A percentile compares a stretch with the other conserved stretches of the same genome.
phyloP scores from a whole-genome alignment of 1,140 invertebrate species.

The Phenacoccus solenopsis region DNA sequence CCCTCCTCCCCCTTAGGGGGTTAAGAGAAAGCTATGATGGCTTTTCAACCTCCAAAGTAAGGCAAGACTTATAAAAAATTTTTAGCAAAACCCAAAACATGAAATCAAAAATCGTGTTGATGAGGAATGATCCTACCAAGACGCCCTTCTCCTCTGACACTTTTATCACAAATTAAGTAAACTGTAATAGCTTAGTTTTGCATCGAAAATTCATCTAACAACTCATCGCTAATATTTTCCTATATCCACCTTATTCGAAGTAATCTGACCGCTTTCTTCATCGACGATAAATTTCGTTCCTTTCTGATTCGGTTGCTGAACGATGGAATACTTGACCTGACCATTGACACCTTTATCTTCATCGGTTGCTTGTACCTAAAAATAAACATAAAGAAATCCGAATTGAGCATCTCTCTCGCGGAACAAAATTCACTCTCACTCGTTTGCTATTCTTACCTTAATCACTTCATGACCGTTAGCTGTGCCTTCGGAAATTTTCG shows the following conservation, averaged over 20 bases:
- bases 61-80: too few relatives aligned
- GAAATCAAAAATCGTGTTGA: too few relatives aligned
- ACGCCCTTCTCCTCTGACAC: too few relatives aligned
- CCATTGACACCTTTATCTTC: slow-evolving; percentile 90
- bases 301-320: slow-evolving; percentile 91
- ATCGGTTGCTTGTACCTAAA: slow-evolving; percentile 72
- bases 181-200: too few relatives aligned
- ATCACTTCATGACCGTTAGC: slow-evolving; percentile 84
- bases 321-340: slow-evolving; percentile 87
- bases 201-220: too few relatives aligned
- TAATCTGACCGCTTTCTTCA: slow-evolving; percentile 86
- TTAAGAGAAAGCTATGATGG: too few relatives aligned
- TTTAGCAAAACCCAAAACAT: too few relatives aligned
- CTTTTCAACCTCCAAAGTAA: too few relatives aligned
- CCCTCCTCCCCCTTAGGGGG: too few relatives aligned
- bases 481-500: slow-evolving; percentile 84
- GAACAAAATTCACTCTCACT: not conserved
- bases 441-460: slow-evolving; percentile 40
- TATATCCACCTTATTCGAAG: slow-evolving; percentile 64
- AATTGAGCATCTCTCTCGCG: not conserved
- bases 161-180: too few relatives aligned
- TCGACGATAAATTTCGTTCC: slow-evolving; percentile 90
- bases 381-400: not conserved
- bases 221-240: too few relatives aligned
- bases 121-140: too few relatives aligned